Percentiles rank a stretch among this genome's conserved stretches.
phyloP scores from a whole-genome alignment of 1,140 invertebrate genomes.

The Rhagoletis zephyria region DNA sequence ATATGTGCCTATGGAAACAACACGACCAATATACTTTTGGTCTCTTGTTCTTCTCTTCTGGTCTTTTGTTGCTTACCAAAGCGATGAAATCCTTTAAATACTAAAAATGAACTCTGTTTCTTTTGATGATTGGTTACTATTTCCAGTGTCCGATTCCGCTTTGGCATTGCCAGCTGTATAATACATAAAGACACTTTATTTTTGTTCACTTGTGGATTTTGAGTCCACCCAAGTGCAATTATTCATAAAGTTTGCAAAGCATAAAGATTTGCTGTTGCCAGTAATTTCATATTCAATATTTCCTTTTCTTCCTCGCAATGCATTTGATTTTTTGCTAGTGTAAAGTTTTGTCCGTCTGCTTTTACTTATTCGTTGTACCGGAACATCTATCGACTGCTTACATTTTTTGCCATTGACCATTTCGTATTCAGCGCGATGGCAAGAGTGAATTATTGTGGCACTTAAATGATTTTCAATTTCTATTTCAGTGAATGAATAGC shows the following conservation, averaged over 20 bases:
- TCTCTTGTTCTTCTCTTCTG: too few relatives aligned
- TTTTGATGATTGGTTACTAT: background rate
- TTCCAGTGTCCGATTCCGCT: background rate
- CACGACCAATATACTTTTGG: too few relatives aligned
- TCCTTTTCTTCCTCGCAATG: background rate
- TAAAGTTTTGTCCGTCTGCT: background rate
- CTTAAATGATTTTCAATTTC: background rate
- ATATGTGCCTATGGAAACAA: too few relatives aligned
- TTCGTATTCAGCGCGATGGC: background rate
- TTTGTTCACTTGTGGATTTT: background rate
- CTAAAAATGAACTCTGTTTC: too few relatives aligned
- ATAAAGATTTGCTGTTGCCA: background rate
- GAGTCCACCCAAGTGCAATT: background rate
- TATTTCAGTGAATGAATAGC: slow-evolving; percentile 4
- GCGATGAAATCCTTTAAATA: too few relatives aligned
- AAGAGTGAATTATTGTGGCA: background rate
- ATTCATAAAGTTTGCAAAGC: background rate
- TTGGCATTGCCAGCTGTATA: background rate
- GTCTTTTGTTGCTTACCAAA: too few relatives aligned
- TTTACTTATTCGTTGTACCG: background rate
- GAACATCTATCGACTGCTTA: too few relatives aligned
- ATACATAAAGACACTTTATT: background rate
- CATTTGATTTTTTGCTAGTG: background rate
- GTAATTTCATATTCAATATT: background rate
- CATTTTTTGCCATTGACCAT: background rate